phyloP scores from a whole-genome alignment of 2,888 invertebrate species.

The Leptopilina syphax region DNA sequence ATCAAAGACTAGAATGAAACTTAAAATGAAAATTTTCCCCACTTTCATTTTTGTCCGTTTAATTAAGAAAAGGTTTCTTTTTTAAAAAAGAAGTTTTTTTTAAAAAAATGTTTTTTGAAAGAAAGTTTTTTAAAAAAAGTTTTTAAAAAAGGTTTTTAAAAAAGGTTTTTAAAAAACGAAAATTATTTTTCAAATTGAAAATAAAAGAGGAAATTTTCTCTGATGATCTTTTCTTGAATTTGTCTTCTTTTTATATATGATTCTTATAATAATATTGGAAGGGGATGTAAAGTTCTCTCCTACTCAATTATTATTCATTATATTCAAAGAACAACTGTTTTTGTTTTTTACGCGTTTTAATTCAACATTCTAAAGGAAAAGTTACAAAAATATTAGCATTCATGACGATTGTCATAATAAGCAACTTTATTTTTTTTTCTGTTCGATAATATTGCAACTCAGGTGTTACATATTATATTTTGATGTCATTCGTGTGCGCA shows the following conservation, averaged over 20 bases:
- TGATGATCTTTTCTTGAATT: not conserved
- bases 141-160: too few species aligned
- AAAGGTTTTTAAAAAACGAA: too few species aligned
- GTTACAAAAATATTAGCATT: conserved; percentile 9
- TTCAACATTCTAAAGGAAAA: conserved; percentile 1
- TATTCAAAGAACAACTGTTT: conserved; percentile 2
- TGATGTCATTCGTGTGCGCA: not conserved
- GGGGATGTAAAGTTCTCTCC: not conserved
- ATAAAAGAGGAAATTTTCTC: not conserved
- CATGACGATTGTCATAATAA: not conserved
- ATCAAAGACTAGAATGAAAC: conserved; percentile 1
- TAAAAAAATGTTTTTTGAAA: too few species aligned
- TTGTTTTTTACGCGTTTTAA: not conserved
- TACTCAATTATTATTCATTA: not conserved
- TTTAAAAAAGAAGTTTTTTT: too few species aligned
- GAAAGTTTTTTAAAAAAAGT: too few species aligned
- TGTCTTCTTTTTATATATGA: not conserved
- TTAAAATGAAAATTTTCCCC: not conserved
- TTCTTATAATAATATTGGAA: not conserved
- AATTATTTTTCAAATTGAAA: not conserved
- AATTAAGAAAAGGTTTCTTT: too few species aligned
- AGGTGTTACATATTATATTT: not conserved
- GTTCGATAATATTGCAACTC: not conserved
- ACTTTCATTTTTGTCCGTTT: too few species aligned
- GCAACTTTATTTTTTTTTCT: not conserved